A percentile compares a stretch with the other conserved stretches of the same genome.
Conservation (phyloP, 1,140 invertebrate genomes). For the Pissodes strobi region DNA sequence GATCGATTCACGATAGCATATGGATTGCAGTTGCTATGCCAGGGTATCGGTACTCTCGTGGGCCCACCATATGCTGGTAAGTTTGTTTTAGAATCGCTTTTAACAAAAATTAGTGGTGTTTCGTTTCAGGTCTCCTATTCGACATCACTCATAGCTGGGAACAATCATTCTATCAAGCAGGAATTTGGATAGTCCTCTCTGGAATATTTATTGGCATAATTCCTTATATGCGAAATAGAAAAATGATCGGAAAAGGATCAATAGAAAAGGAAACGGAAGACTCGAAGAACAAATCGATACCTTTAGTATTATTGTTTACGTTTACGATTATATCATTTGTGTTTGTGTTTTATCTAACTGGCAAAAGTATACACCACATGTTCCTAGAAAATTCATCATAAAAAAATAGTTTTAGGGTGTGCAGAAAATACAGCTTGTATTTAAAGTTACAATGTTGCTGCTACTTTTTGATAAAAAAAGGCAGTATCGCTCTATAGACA, state of each 20-base stretch:
- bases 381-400: no score
- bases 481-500: no score
- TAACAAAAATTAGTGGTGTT: no score
- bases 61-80: slow-evolving; percentile 65
- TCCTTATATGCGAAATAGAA: slow-evolving; percentile 67
- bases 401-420: no score
- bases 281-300: slow-evolving; percentile 1
- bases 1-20: slow-evolving; percentile 86
- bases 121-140: slow-evolving; percentile 67
- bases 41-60: slow-evolving; percentile 70
- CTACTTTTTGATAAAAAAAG: no score
- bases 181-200: slow-evolving; percentile 75
- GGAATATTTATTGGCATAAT: slow-evolving; percentile 73
- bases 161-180: slow-evolving; percentile 74
- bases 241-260: slow-evolving; percentile 65
- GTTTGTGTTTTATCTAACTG: slow-evolving; percentile 16
- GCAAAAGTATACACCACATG: no score
- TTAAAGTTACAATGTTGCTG: no score
- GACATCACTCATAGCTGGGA: slow-evolving; percentile 73
- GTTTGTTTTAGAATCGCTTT: slow-evolving; percentile 18
- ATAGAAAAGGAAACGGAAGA: slow-evolving; percentile 58
- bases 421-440: no score
- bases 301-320: not conserved
- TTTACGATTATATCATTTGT: slow-evolving; percentile 7
- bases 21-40: slow-evolving; percentile 82